phyloP scores from a whole-genome alignment of 2,113 vertebrate species.

The Budorcas taxicolor region DNA sequence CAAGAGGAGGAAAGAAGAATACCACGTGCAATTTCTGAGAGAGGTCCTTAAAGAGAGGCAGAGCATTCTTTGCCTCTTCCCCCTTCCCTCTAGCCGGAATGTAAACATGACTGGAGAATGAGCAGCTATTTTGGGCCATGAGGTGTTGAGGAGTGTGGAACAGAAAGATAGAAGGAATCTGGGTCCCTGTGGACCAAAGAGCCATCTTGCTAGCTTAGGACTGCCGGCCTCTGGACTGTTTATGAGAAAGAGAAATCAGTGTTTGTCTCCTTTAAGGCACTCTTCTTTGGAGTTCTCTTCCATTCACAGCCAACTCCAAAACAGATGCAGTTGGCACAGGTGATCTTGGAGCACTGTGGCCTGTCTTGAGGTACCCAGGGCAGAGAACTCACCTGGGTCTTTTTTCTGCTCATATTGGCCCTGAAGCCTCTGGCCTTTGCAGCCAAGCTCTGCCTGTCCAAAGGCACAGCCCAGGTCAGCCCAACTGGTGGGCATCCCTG shows the following conservation, averaged over 20 bases:
- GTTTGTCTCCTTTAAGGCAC: not conserved
- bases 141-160: not conserved
- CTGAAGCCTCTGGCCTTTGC: not conserved
- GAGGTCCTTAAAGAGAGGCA: not conserved
- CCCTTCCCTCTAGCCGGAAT: not conserved
- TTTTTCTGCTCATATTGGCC: not conserved
- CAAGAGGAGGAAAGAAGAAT: not conserved
- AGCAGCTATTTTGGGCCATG: not conserved
- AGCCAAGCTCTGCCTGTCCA: not conserved
- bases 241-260: not conserved
- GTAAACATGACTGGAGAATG: not conserved
- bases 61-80: not conserved
- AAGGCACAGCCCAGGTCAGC: not conserved
- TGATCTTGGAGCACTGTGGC: not conserved
- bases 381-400: not conserved
- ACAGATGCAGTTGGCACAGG: not conserved
- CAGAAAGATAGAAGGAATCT: not conserved
- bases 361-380: not conserved
- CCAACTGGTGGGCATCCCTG: constrained; percentile 68
- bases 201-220: not conserved
- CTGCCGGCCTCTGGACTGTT: not conserved
- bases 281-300: not conserved
- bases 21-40: not conserved
- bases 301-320: not conserved
- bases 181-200: not conserved